Percentiles rank a stretch among this genome's conserved stretches.
Conservation (phyloP, 2,888 invertebrate genomes). For the Sinopyrophorus schimmeli region DNA sequence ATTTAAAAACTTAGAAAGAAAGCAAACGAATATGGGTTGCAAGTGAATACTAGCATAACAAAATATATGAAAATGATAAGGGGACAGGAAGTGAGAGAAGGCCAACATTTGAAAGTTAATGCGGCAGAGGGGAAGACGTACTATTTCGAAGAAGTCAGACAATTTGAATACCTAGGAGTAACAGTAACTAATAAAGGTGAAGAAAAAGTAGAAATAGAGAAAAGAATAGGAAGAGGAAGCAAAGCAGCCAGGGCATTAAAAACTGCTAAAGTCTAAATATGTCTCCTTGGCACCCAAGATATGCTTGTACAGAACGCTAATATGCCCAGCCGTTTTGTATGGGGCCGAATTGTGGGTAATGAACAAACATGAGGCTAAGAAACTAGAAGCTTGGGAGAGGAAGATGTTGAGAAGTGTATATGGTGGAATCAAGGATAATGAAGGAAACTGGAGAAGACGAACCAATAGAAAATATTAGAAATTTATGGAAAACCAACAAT, state of each 20-base stretch:
- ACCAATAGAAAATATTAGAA: slow-evolving; percentile 11
- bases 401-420: slow-evolving; percentile 16
- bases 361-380: slow-evolving; percentile 10
- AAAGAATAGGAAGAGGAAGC: slow-evolving; percentile 2
- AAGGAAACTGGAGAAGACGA: slow-evolving; percentile 9
- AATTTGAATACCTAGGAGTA: slow-evolving; percentile 3
- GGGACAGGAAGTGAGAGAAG: slow-evolving; percentile 3
- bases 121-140: slow-evolving; percentile 6
- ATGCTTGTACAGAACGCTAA: slow-evolving; percentile 9
- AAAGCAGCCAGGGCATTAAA: neutral
- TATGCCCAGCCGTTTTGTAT: slow-evolving; percentile 8
- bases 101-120: slow-evolving; percentile 1
- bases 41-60: neutral
- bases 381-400: slow-evolving; percentile 22
- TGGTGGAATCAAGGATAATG: slow-evolving; percentile 11
- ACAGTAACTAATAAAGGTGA: neutral
- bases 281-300: slow-evolving; percentile 11
- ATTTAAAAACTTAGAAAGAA: slow-evolving; percentile 5
- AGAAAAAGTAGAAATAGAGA: slow-evolving; percentile 3
- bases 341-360: slow-evolving; percentile 12
- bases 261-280: slow-evolving; percentile 14
- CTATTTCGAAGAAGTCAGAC: slow-evolving; percentile 4
- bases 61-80: slow-evolving; percentile 6
- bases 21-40: neutral
- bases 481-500: slow-evolving; percentile 9